These are phyloP conservation scores for Deilephila porcellus DNA, from an alignment of 2,888 invertebrate genomes.

Conservation along the genomic window DNA sequence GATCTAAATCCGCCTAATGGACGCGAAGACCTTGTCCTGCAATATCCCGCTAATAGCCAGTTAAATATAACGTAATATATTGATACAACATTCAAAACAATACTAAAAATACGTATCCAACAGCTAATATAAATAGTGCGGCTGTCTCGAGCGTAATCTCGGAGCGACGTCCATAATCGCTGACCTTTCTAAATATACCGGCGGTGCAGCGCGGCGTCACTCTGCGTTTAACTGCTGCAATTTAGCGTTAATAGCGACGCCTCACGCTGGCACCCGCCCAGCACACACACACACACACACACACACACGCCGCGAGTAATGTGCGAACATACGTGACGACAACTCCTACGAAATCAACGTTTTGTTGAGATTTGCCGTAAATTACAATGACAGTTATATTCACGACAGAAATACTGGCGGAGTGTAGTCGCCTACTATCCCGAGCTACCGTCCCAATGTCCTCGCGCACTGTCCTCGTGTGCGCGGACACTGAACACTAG, in stretches of 20 bases:
- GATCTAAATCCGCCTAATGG: not conserved
- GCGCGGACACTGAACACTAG: not conserved
- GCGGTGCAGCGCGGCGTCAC: constrained; percentile 12
- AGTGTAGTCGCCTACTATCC: not conserved
- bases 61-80: constrained; percentile 10
- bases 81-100: constrained; percentile 8
- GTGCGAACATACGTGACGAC: constrained; percentile 15
- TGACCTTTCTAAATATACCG: constrained; percentile 24
- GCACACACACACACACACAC: not conserved
- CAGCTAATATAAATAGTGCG: constrained; percentile 13
- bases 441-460: not conserved
- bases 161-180: constrained; percentile 9
- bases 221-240: constrained; percentile 15
- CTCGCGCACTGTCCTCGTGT: not conserved
- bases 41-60: not conserved
- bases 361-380: constrained; percentile 3
- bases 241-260: constrained; percentile 14
- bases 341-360: constrained; percentile 5
- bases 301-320: not conserved
- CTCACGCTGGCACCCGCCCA: constrained; percentile 15
- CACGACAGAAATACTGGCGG: not conserved
- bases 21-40: not conserved
- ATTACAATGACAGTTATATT: constrained; percentile 8
- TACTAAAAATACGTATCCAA: constrained; percentile 8
- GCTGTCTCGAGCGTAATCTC: constrained; percentile 16